These are phyloP conservation scores for Odobenus rosmarus DNA, from an alignment of 2,113 vertebrate species.

Conservation along the genomic window DNA sequence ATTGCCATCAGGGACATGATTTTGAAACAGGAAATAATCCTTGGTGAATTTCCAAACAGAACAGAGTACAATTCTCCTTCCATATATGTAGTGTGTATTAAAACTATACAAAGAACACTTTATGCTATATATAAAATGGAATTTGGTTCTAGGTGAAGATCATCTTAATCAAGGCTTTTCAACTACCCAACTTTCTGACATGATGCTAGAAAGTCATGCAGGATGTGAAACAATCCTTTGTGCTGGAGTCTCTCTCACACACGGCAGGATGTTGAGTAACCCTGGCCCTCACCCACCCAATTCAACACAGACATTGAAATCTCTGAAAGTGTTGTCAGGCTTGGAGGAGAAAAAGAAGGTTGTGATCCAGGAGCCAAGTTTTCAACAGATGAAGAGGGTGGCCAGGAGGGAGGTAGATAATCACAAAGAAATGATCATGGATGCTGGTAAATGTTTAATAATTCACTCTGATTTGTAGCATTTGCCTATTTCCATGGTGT, in stretches of 20 bases:
- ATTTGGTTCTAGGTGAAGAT: constrained; percentile 12
- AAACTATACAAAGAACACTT: background rate
- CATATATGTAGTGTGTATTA: background rate
- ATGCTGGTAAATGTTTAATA: background rate
- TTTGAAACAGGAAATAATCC: constrained; percentile 1
- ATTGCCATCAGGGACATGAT: background rate
- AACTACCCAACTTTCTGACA: background rate
- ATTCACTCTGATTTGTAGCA: background rate
- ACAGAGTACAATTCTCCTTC: background rate
- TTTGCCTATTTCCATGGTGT: background rate
- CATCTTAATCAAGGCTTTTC: background rate
- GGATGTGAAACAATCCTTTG: background rate
- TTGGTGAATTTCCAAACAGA: constrained; percentile 58
- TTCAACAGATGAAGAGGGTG: background rate
- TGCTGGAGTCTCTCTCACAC: background rate
- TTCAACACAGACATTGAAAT: background rate
- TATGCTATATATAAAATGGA: constrained; percentile 19
- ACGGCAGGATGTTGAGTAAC: background rate
- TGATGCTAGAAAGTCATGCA: background rate
- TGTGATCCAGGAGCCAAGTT: background rate
- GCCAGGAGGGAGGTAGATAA: background rate
- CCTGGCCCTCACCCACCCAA: background rate
- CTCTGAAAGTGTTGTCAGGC: background rate
- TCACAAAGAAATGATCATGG: background rate
- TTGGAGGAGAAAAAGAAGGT: background rate